Evolutionary conservation across 35 echinoderm and acorn worm genomes (phyloP), one percentile per base, ranked within the genome.

Genomic region (Eucidaris tribuloides): DNA sequence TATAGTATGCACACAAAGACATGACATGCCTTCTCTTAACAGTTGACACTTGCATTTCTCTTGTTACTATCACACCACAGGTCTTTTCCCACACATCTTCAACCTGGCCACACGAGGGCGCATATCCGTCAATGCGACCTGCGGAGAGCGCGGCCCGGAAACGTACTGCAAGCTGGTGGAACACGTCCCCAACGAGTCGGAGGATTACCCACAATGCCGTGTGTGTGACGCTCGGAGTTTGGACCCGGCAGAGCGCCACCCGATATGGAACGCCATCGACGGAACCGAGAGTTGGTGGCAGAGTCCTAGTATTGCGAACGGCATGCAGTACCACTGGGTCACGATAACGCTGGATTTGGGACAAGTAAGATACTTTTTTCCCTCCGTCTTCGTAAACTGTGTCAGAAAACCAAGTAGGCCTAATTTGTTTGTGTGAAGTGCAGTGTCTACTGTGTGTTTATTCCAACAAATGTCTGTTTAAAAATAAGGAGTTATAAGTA

Each of bases 251-350:
- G 78, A 98, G 40, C 80, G 90, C 24, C 95, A 93, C 66, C 70
- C 76, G 1, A 93, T 98, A 19, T 52, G 74, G 15, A 89, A 93
- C 74, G 95, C 95, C 37, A 98, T 98, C 13, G 95, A 98, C 38
- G 95, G 95, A 32, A 93, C 95, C 45, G 76, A 85, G 14, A 84
- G 54, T 1, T 98, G 95, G 95, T 98, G 95, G 95, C 95, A 98
- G 90, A 93, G 90, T 86, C 95, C 95, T 1, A 90, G 85, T 27
- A 83, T 98, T 41, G 86, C 86, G 2, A 98, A 98, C 89, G 95
- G 95, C 30, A 89, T 86, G 78, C 65, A 89, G 19, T 97, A 93
- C 66, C 95, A 98, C 58, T 93, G 76, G 63, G 95, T 98, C 2
- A 93, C 95, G 11, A 87, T 98, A n/a, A 98, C 95, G 0, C 78